Percentiles rank a stretch among this genome's conserved stretches.
phyloP scores from a whole-genome alignment of 2,113 vertebrate genomes.

The Otis tarda region DNA sequence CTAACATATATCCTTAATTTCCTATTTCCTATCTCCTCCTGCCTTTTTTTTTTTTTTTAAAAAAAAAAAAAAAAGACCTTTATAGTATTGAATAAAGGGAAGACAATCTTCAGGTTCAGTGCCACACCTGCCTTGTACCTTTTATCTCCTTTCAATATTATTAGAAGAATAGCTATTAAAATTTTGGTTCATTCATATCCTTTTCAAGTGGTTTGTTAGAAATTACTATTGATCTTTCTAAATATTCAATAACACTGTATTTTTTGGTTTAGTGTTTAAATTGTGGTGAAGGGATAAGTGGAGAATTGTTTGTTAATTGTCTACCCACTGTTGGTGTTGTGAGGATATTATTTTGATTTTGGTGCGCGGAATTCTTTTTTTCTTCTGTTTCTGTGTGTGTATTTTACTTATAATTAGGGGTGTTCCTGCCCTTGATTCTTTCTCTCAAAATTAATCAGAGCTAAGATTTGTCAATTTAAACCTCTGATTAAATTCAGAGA shows the following conservation, averaged over 20 bases:
- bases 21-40: neutral
- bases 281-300: too few species aligned
- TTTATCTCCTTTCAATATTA: slow-evolving; percentile 89
- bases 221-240: neutral
- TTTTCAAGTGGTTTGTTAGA: slow-evolving; percentile 71
- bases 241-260: neutral
- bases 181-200: slow-evolving; percentile 99
- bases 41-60: neutral
- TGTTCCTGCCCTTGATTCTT: neutral
- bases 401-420: too few species aligned
- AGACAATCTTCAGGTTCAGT: slow-evolving; percentile 94
- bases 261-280: neutral
- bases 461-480: neutral
- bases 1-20: neutral
- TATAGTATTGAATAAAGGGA: slow-evolving; percentile 94
- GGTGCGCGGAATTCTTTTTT: too few species aligned
- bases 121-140: slow-evolving; percentile 91
- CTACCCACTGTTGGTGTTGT: too few species aligned
- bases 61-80: slow-evolving; percentile 94
- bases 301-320: too few species aligned
- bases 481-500: neutral
- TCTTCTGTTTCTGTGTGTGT: too few species aligned
- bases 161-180: slow-evolving; percentile 92
- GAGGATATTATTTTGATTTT: too few species aligned
- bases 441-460: neutral